phyloP scores from a whole-genome alignment of 2,797 vertebrate genomes.

The Pangasius djambal region DNA sequence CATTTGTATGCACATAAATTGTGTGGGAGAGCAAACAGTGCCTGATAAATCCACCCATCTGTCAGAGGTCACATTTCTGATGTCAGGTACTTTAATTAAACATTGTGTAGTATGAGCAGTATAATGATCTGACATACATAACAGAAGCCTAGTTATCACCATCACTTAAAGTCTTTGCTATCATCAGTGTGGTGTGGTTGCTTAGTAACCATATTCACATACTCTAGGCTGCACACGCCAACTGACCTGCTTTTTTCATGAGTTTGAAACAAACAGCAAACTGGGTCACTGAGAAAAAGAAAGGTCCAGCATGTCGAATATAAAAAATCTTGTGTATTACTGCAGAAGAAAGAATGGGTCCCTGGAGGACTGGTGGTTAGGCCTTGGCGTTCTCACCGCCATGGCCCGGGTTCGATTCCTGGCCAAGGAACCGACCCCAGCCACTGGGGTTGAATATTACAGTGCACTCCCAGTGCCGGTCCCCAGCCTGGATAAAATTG shows the following conservation, averaged over 20 bases:
- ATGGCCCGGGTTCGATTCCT: too few species aligned
- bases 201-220: constrained; percentile 26
- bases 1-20: not conserved
- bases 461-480: too few species aligned
- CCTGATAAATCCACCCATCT: not conserved
- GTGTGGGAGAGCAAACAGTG: not conserved
- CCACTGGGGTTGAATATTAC: too few species aligned
- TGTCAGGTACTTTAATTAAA: not conserved
- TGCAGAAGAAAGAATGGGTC: not conserved
- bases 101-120: not conserved
- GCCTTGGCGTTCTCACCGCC: too few species aligned
- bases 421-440: too few species aligned
- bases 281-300: not conserved
- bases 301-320: not conserved
- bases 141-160: not conserved
- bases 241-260: constrained; percentile 20
- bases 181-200: constrained; percentile 18
- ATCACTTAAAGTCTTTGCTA: constrained; percentile 15
- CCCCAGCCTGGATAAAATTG: too few species aligned
- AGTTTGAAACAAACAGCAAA: constrained; percentile 17
- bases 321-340: not conserved
- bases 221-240: constrained; percentile 5
- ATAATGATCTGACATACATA: not conserved
- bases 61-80: not conserved
- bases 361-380: too few species aligned